These are phyloP conservation scores for Cyclophora albipunctata DNA, from an alignment of 2,888 invertebrate species.

Conservation along the genomic window DNA sequence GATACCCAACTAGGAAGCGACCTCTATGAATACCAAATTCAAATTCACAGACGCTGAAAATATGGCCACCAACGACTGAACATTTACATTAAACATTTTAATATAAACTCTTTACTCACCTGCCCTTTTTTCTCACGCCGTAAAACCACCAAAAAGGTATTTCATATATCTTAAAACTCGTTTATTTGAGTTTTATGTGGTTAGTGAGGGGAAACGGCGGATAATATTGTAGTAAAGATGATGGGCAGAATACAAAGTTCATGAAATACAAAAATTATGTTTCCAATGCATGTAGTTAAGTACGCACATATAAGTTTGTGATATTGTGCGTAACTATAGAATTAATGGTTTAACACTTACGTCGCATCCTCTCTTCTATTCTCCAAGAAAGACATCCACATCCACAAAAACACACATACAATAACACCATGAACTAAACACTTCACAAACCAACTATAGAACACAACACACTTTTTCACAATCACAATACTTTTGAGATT, in stretches of 20 bases:
- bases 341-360: not conserved
- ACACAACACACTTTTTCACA: too few species aligned
- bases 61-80: constrained; percentile 60
- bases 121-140: constrained; percentile 69
- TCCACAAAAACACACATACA: not conserved
- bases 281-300: not conserved
- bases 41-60: constrained; percentile 62
- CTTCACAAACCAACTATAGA: too few species aligned
- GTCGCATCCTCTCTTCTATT: not conserved
- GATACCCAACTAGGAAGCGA: constrained; percentile 55
- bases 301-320: not conserved
- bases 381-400: not conserved
- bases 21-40: constrained; percentile 67
- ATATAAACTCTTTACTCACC: constrained; percentile 58
- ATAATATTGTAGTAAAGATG: not conserved
- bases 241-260: not conserved
- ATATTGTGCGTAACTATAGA: not conserved
- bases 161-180: constrained; percentile 42
- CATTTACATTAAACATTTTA: constrained; percentile 76
- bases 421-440: too few species aligned
- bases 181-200: constrained; percentile 28
- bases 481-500: too few species aligned
- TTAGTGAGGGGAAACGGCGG: constrained; percentile 6
- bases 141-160: constrained; percentile 49
- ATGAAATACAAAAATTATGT: not conserved